Evolutionary conservation across 35 echinoderm and acorn worm genomes (phyloP).

Genomic region (Apostichopus parvimensis): DNA sequence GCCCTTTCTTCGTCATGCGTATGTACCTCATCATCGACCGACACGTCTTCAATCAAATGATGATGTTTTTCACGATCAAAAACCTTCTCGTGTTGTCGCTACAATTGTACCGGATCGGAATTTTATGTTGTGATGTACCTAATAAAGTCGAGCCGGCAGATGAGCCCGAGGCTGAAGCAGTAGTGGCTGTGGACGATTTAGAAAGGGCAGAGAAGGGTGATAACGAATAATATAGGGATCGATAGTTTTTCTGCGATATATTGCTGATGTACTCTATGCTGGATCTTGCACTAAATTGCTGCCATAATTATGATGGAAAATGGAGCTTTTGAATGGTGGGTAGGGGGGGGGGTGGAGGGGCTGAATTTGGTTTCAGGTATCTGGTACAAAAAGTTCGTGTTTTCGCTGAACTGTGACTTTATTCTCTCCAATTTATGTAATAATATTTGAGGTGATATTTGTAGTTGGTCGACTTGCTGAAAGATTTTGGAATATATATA

Average conservation of each 20-base stretch:
- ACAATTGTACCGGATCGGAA: slow-evolving; percentile 74
- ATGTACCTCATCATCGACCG: slow-evolving; percentile 77
- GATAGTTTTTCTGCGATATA: neutral
- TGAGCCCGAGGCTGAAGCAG: neutral
- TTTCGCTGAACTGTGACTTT: no score
- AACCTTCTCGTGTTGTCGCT: slow-evolving; percentile 79
- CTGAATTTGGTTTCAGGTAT: no score
- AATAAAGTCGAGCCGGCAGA: slow-evolving; percentile 18
- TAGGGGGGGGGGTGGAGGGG: no score
- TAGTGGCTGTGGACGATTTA: neutral
- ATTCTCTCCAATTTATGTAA: no score
- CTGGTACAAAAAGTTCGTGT: no score
- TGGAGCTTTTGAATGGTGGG: no score
- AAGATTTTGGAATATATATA: no score
- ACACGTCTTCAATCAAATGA: slow-evolving; percentile 77
- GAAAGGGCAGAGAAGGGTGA: neutral
- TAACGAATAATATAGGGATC: neutral
- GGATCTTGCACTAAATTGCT: neutral
- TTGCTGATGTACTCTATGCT: neutral
- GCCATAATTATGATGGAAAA: neutral
- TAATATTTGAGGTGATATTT: no score
- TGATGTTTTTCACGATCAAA: slow-evolving; percentile 93
- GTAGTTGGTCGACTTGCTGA: no score
- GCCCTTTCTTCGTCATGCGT: slow-evolving; percentile 81
- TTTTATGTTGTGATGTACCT: slow-evolving; percentile 43